Percentiles rank a stretch among this genome's conserved stretches.
Evolutionary conservation across 2,888 invertebrate genomes (phyloP).

Genomic region (Ecdyonurus torrentis): DNA sequence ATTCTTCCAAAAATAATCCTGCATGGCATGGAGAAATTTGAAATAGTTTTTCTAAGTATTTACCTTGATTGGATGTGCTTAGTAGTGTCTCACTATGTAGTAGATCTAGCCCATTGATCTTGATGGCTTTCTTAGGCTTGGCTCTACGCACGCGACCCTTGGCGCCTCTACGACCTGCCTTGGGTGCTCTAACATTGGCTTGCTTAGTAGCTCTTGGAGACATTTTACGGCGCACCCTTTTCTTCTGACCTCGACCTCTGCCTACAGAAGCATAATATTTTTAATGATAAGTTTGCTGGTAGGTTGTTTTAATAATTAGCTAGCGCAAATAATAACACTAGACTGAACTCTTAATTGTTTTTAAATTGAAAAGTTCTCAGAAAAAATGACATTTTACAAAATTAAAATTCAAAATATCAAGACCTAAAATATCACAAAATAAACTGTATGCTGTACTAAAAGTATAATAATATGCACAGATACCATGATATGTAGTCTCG

Average conservation of each 20-base stretch:
- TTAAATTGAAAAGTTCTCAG: too few species aligned
- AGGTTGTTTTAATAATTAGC: too few species aligned
- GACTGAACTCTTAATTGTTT: too few species aligned
- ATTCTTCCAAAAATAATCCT: not conserved
- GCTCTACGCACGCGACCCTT: constrained; percentile 42
- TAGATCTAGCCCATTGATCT: constrained; percentile 74
- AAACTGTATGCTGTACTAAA: too few species aligned
- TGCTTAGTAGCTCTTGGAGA: not conserved
- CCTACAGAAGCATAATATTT: not conserved
- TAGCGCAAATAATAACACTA: too few species aligned
- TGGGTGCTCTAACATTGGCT: not conserved
- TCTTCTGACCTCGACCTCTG: constrained; percentile 8
- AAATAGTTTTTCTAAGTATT: not conserved
- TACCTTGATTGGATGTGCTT: constrained; percentile 63
- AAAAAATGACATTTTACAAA: too few species aligned
- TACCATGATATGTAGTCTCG: too few species aligned
- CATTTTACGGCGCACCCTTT: constrained; percentile 13
- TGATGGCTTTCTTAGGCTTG: constrained; percentile 45
- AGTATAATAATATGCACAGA: too few species aligned
- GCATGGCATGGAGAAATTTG: not conserved
- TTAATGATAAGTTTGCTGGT: too few species aligned
- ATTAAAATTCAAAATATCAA: too few species aligned
- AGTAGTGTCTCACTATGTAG: constrained; percentile 77
- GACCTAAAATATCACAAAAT: too few species aligned
- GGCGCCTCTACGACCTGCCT: constrained; percentile 28